Conservation (phyloP, 2,797 vertebrate species). For the Danio aesculapii region DNA sequence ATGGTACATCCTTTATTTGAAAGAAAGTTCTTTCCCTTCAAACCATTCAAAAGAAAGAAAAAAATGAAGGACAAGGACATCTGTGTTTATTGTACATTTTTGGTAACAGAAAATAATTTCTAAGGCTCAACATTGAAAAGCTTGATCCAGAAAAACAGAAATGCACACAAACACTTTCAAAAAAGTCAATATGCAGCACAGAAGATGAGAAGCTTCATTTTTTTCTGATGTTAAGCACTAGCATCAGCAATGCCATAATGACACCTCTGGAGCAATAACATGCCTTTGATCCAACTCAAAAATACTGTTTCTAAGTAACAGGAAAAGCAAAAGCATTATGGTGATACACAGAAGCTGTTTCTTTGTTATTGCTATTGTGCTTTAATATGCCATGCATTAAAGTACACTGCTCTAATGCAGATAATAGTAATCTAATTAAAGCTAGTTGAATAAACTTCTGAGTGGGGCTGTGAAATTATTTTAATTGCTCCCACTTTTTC, state of each 20-base stretch:
- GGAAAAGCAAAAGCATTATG: neutral
- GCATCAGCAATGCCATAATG: no score
- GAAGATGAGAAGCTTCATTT: neutral
- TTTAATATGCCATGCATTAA: neutral
- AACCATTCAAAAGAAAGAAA: neutral
- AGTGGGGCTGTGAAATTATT: no score
- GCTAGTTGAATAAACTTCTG: no score
- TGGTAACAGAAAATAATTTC: neutral
- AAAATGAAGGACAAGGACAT: slow-evolving; percentile 1
- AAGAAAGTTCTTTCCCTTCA: neutral
- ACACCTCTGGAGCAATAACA: neutral
- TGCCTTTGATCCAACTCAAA: neutral
- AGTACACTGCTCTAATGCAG: neutral
- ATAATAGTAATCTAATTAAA: neutral
- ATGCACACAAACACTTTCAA: neutral
- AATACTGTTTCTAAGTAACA: neutral
- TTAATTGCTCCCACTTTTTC: no score
- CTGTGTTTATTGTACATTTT: neutral
- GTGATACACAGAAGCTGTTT: neutral
- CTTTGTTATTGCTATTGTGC: neutral
- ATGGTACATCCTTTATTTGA: neutral
- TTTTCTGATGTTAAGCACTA: neutral
- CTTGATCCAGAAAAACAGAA: neutral
- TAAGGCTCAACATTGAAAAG: neutral
- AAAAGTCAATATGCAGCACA: neutral